These are phyloP conservation scores for Capreolus pygargus DNA, from an alignment of 2,113 vertebrate species.

Conservation along the genomic window DNA sequence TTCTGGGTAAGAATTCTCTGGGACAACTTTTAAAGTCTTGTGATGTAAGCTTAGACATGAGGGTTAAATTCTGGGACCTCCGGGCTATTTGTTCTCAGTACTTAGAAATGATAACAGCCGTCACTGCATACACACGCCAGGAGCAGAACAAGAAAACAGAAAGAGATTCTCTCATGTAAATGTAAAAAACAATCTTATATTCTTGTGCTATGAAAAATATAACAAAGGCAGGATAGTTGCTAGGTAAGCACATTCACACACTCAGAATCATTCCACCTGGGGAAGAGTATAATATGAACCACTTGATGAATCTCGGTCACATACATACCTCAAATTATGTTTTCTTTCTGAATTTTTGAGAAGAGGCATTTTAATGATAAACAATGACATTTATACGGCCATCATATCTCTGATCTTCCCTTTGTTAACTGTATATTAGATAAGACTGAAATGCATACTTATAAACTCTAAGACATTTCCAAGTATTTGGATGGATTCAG, in stretches of 20 bases:
- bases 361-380: slow-evolving; percentile 9
- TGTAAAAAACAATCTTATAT: neutral
- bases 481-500: neutral
- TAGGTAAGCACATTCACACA: slow-evolving; percentile 1
- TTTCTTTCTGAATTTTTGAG: slow-evolving; percentile 9
- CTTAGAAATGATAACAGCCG: neutral
- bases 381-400: neutral
- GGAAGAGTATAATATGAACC: neutral
- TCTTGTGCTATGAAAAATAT: neutral
- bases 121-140: neutral
- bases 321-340: neutral
- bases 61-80: neutral
- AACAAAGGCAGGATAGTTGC: neutral
- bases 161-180: neutral
- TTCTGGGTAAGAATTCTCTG: neutral
- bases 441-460: neutral
- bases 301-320: neutral
- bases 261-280: neutral
- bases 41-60: neutral
- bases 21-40: neutral
- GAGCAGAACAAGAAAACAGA: neutral
- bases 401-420: neutral
- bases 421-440: neutral
- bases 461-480: slow-evolving; percentile 6
- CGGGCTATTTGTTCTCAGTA: neutral